Evolutionary conservation across 2,113 vertebrate species (phyloP).

Genomic region (Protomyctophum bolini): DNA sequence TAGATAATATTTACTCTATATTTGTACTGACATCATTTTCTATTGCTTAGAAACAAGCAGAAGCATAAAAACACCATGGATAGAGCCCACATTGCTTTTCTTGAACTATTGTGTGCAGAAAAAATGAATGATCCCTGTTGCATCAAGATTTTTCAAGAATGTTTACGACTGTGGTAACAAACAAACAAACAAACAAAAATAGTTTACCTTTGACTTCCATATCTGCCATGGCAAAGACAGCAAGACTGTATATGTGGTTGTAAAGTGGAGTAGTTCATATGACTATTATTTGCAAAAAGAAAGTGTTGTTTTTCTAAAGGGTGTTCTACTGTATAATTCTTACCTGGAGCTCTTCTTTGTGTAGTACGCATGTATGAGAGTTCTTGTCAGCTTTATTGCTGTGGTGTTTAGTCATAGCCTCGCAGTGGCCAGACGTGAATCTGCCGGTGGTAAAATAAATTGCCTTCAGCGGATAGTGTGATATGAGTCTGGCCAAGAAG

Average conservation of each 20-base stretch:
- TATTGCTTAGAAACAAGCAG: slow-evolving; percentile 45
- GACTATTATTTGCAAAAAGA: slow-evolving; percentile 53
- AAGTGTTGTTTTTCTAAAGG: slow-evolving; percentile 60
- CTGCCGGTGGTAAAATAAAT: too few species aligned
- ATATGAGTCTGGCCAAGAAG: too few species aligned
- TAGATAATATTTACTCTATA: slow-evolving; percentile 67
- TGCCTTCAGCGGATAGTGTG: too few species aligned
- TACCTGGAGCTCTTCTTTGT: slow-evolving; percentile 65
- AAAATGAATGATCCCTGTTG: slow-evolving; percentile 30
- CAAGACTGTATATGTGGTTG: slow-evolving; percentile 49
- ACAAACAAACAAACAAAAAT: slow-evolving; percentile 6
- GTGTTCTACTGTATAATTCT: slow-evolving; percentile 56
- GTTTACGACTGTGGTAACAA: slow-evolving; percentile 31
- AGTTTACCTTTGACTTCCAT: slow-evolving; percentile 45
- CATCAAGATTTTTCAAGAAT: slow-evolving; percentile 45
- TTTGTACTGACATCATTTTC: slow-evolving; percentile 70
- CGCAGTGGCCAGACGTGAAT: too few species aligned
- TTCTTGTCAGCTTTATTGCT: slow-evolving; percentile 39
- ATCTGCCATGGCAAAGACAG: slow-evolving; percentile 17
- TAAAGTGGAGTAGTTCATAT: slow-evolving; percentile 54
- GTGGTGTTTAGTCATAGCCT: slow-evolving; percentile 51
- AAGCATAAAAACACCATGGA: slow-evolving; percentile 26
- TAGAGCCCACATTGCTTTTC: slow-evolving; percentile 32
- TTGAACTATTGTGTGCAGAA: slow-evolving; percentile 43
- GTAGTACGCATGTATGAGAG: slow-evolving; percentile 63